phyloP scores from a whole-genome alignment of 2,888 invertebrate species.

The Sinelater perroti region DNA sequence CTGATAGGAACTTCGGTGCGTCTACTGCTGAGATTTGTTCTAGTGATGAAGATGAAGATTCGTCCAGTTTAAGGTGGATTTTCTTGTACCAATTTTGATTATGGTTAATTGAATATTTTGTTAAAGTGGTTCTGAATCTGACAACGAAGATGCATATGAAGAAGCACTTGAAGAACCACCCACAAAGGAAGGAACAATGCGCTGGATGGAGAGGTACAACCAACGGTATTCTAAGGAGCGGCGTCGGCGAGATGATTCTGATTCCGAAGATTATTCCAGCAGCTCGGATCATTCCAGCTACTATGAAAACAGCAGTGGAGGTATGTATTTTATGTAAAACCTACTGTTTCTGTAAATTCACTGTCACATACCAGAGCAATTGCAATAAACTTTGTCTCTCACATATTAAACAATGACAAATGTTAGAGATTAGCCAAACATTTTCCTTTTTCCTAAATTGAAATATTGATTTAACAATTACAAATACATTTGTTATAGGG shows the following conservation, averaged over 20 bases:
- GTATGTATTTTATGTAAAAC: no score
- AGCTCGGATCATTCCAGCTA: constrained; percentile 62
- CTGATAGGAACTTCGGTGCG: constrained; percentile 89
- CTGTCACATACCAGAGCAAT: no score
- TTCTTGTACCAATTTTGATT: constrained; percentile 4
- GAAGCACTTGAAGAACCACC: constrained; percentile 72
- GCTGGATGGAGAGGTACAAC: constrained; percentile 75
- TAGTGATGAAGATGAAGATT: constrained; percentile 70
- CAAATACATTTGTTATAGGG: no score
- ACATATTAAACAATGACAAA: no score
- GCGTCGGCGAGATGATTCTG: constrained; percentile 54
- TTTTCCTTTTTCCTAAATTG: no score
- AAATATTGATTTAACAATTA: no score
- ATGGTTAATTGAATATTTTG: not conserved
- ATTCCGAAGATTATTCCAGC: constrained; percentile 53
- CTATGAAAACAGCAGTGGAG: constrained; percentile 62
- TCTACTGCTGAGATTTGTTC: constrained; percentile 72
- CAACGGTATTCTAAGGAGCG: constrained; percentile 61
- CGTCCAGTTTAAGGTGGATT: constrained; percentile 66
- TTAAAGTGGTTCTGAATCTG: constrained; percentile 70
- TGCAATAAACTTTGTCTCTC: no score
- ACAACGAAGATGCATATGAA: constrained; percentile 73
- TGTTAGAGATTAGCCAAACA: no score
- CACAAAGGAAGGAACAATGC: constrained; percentile 73
- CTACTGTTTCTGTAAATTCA: no score